phyloP scores from a whole-genome alignment of 2,888 invertebrate genomes.

The Ramazzottius varieornatus region DNA sequence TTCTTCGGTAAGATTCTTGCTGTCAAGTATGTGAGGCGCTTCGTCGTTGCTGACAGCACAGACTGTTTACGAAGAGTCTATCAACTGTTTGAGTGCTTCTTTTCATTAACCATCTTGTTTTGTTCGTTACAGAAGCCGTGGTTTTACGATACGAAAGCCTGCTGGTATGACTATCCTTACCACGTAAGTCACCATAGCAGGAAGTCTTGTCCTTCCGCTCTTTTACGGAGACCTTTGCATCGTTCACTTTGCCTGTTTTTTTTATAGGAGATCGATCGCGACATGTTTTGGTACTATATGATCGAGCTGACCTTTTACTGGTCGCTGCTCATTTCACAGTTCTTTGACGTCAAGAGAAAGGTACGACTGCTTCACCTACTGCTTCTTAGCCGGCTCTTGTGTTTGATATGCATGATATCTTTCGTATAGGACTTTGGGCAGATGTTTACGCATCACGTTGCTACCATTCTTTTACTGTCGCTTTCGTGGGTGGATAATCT shows the following conservation, averaged over 20 bases:
- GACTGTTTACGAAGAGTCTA: no score
- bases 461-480: slow-evolving; percentile 60
- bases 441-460: slow-evolving; percentile 91
- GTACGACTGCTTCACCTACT: slow-evolving; percentile 12
- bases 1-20: background rate
- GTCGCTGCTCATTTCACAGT: slow-evolving; percentile 70
- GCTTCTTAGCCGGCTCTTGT: background rate
- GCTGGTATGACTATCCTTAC: slow-evolving; percentile 51
- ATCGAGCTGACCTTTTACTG: slow-evolving; percentile 78
- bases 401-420: background rate
- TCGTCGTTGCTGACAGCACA: no score
- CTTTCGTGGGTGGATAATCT: slow-evolving; percentile 87
- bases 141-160: slow-evolving; percentile 68
- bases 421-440: slow-evolving; percentile 47
- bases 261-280: slow-evolving; percentile 41
- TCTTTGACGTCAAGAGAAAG: slow-evolving; percentile 60
- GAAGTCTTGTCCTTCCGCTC: no score
- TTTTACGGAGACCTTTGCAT: no score
- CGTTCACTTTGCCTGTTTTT: no score
- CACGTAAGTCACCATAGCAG: slow-evolving; percentile 41
- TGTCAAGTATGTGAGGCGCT: no score
- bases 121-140: slow-evolving; percentile 39
- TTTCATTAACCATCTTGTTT: background rate
- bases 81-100: no score
- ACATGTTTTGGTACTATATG: slow-evolving; percentile 94